A percentile compares a stretch with the other conserved stretches of the same genome.
phyloP scores from a whole-genome alignment of 2,113 vertebrate species.

The Leptocoma aspasia region DNA sequence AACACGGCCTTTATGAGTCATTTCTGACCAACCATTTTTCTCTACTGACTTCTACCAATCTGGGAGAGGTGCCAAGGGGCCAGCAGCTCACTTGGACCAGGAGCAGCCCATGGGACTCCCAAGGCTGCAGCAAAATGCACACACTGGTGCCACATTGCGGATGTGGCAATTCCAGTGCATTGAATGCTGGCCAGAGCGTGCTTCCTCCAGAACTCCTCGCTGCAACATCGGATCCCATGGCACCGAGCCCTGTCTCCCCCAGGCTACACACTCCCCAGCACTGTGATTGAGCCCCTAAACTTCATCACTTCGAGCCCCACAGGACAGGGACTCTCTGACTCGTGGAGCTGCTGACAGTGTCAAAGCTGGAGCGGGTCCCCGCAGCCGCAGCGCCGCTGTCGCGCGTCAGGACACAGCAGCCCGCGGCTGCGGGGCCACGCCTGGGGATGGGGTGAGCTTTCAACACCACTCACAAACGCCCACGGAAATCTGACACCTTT shows the following conservation, averaged over 20 bases:
- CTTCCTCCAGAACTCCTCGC: neutral
- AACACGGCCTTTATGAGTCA: conserved; percentile 64
- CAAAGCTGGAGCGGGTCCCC: conserved; percentile 48
- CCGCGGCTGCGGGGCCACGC: neutral
- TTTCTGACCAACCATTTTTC: conserved; percentile 68
- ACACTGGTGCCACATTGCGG: conserved; percentile 62
- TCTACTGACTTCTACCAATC: conserved; percentile 67
- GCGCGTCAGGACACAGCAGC: conserved; percentile 22
- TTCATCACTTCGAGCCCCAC: conserved; percentile 27
- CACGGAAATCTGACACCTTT: neutral
- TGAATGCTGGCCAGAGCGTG: neutral
- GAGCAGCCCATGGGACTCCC: conserved; percentile 59
- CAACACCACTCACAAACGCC: neutral
- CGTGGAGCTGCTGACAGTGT: conserved; percentile 35
- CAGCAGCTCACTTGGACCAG: conserved; percentile 56
- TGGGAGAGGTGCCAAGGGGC: conserved; percentile 58
- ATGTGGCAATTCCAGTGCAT: conserved; percentile 36
- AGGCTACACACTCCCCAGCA: neutral
- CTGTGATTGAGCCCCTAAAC: neutral
- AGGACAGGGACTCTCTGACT: neutral
- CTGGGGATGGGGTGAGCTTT: conserved; percentile 6
- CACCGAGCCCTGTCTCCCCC: neutral
- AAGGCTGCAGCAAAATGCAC: conserved; percentile 44
- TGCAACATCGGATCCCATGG: neutral
- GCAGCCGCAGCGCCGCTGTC: neutral